phyloP scores from a whole-genome alignment of 2,797 vertebrate genomes.

The Peromyscus eremicus region DNA sequence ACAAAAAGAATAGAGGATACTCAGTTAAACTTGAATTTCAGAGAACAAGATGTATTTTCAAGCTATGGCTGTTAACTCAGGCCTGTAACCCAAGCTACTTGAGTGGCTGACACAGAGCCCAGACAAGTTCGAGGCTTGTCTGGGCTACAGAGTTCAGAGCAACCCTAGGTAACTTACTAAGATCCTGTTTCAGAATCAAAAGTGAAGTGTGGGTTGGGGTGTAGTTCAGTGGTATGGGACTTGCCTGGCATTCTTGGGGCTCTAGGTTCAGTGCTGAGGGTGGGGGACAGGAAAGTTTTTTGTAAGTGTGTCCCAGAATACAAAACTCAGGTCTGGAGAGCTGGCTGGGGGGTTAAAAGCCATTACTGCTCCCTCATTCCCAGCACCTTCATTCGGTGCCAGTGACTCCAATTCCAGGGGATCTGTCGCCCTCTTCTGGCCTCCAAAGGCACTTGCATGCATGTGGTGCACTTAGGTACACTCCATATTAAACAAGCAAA shows the following conservation, averaged over 20 bases:
- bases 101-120: not conserved
- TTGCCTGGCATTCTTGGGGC: not conserved
- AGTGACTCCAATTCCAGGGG: no score
- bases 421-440: not conserved
- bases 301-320: not conserved
- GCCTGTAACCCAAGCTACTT: not conserved
- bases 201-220: not conserved
- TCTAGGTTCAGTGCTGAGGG: not conserved
- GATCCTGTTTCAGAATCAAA: not conserved
- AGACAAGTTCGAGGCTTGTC: no score
- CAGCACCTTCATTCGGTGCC: not conserved
- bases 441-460: not conserved
- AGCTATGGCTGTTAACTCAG: not conserved
- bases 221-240: no score
- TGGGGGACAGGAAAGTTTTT: not conserved
- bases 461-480: not conserved
- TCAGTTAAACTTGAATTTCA: slow-evolving; percentile 31
- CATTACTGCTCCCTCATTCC: not conserved
- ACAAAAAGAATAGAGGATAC: not conserved
- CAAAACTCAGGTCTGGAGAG: not conserved
- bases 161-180: not conserved
- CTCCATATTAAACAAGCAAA: not conserved
- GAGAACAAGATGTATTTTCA: not conserved
- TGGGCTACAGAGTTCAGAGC: not conserved
- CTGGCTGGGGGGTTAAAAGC: not conserved